Conservation (phyloP, 2,113 vertebrate species). For the Cairina moschata region DNA sequence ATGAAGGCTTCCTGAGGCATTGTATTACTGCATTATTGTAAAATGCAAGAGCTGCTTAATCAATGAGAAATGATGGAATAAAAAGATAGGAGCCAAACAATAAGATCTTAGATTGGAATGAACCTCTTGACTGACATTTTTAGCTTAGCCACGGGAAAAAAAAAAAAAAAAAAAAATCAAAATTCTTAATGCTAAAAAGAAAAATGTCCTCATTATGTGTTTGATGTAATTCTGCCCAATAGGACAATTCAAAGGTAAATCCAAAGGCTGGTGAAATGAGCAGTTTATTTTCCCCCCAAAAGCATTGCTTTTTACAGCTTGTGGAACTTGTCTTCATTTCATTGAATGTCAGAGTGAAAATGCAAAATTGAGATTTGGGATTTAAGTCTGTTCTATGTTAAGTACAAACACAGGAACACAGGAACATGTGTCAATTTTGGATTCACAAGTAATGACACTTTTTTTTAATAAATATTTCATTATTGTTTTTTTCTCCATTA, state of each 20-base stretch:
- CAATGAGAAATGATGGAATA: constrained; percentile 35
- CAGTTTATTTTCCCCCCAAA: background rate
- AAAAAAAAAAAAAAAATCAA: background rate
- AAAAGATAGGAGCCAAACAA: constrained; percentile 46
- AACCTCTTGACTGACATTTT: constrained; percentile 38
- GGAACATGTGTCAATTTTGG: background rate
- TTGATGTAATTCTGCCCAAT: background rate
- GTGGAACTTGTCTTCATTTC: background rate
- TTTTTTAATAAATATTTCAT: background rate
- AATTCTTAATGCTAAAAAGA: constrained; percentile 13
- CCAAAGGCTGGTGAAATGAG: background rate
- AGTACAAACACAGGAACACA: background rate
- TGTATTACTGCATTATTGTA: constrained; percentile 1
- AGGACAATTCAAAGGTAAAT: background rate
- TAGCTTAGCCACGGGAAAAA: background rate
- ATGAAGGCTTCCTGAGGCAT: background rate
- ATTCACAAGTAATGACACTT: background rate
- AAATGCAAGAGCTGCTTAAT: constrained; percentile 46
- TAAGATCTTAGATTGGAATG: constrained; percentile 42
- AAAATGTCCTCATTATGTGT: background rate
- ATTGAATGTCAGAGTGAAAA: background rate
- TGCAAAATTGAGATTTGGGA: background rate
- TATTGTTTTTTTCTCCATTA: background rate
- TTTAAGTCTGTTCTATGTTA: background rate
- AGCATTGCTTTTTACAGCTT: background rate